Base-by-base conservation (phyloP, 2,888 invertebrate species). In the Chymomyza procnemis region DNA sequence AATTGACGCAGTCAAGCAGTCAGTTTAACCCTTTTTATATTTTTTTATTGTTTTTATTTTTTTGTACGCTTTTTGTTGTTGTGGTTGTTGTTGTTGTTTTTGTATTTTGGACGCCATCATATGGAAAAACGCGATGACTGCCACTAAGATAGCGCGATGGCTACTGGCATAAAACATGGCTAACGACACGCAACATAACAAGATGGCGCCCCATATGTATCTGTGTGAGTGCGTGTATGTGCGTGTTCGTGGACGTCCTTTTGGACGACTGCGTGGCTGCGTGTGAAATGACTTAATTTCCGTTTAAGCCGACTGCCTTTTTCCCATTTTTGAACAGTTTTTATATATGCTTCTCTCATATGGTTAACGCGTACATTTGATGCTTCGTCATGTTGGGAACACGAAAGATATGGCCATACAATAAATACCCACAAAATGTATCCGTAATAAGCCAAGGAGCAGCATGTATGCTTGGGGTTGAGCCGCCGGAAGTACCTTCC, bases 271-370 rank as follows among this genome's bases (percentile, higher is more conserved):
- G 34, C 64, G 61, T 55, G 64, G 21, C 70, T 69, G 81, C 76
- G 71, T 80, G 76, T 71, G 71, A 76, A 81, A 83, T 72, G 78
- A 78, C 72, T 80, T 76, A 65, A 74, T 83, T 85, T 78, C 69
- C 80, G 59, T 56, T 71, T 47, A 73, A 54, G 54, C 54, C 54
- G 54, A 16, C 54, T 54, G 54, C 54, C 54, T 50, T 19, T n/a
- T 16, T 19, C 50, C 50, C 18, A 9, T 9, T 50, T 50, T 52
- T 62, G 55, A 55, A 54, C 55, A 55, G 6, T 55, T 62, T 55
- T 54, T 56, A 56, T 26, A 26, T 26, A 57, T 57, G 1, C 54
- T 14, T 54, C 19, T 12, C 19, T 54, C 19, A 65, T 26, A 26
- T 26, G 26, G 26, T 26, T 26, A 26, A 26, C 6, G 26, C 1